Base-by-base conservation (phyloP, 2,113 vertebrate genomes). In the Genyomyrus donnyi region DNA sequence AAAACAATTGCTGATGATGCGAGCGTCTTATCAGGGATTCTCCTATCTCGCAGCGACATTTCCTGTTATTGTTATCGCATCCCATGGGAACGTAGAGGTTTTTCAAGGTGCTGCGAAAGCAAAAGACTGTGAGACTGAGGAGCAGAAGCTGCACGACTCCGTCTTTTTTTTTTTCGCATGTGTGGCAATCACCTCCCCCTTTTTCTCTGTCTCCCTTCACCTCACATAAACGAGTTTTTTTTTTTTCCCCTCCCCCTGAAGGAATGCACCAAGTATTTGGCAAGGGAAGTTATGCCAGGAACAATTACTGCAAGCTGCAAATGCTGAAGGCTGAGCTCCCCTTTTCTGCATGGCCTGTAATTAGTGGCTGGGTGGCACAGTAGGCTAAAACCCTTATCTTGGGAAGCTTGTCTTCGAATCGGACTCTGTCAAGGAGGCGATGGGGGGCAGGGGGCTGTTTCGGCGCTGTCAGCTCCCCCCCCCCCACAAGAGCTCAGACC, bases 391-490 rank as follows among this genome's bases (percentile, higher is more conserved):
- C 88, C 90, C 86, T 90, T 90, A 91, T 90, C 88, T 89, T 85
- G 35, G 77, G 88, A 88, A 89, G 66, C 89, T 88, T 87, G 74
- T 85, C 53, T 89, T 85, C 88, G 50, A 88, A 90, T 91, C 91
- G 88, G 91, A 91, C 88, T 91, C 56, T 92, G 93, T 53, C 39
- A 88, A 93, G 90, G 89, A 92, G 93, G 92, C 56, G 21, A 85
- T 45, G 80, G 80, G 21, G 87, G 89, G 62, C 91, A 27, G 27
- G 52, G 62, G 15, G 91, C 91, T 92, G 93, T 93, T 95, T 94
- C 93, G 93, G 92, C 91, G 92, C 93, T 94, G 93, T 94, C 95
- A 94, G 91, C 93, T 90, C 92, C 94, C 94, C 90, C 21, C 5
- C 93, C 94, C 94, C 91, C 31, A 11, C 49, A 46, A 83, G 66